Evolutionary conservation across 2,888 invertebrate genomes (phyloP).

Genomic region (Schizotus pectinicornis): DNA sequence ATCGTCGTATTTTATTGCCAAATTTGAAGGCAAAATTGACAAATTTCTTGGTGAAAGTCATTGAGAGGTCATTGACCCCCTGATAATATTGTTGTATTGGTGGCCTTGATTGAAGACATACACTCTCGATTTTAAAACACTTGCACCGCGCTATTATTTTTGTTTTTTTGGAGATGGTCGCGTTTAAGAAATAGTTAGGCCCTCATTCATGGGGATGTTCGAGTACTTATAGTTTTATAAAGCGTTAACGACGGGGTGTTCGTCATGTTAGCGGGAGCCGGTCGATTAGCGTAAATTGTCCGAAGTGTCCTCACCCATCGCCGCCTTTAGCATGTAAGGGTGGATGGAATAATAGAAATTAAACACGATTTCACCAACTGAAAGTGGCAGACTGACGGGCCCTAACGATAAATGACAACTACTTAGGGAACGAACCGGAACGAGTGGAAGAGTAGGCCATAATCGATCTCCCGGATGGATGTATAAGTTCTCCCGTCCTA

Average conservation of each 20-base stretch:
- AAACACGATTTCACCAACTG: conserved; percentile 40
- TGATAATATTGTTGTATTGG: too few relatives aligned
- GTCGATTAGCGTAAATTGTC: conserved; percentile 10
- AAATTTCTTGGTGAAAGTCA: too few relatives aligned
- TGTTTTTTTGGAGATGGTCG: too few relatives aligned
- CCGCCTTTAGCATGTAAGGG: conserved; percentile 28
- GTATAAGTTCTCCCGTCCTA: background rate
- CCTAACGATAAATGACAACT: conserved; percentile 28
- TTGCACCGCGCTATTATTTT: too few relatives aligned
- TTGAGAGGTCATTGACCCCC: too few relatives aligned
- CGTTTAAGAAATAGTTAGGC: too few relatives aligned
- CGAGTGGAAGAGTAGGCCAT: conserved; percentile 16
- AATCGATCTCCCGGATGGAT: conserved; percentile 9
- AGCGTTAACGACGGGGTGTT: conserved; percentile 2
- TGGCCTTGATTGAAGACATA: too few relatives aligned
- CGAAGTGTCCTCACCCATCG: conserved; percentile 17
- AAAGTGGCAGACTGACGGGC: conserved; percentile 36
- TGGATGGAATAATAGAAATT: conserved; percentile 38
- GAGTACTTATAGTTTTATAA: background rate
- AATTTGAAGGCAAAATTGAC: too few relatives aligned
- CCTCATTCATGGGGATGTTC: too few relatives aligned
- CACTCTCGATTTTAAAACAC: too few relatives aligned
- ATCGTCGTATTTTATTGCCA: too few relatives aligned
- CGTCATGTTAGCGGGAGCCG: conserved; percentile 4
- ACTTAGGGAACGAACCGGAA: conserved; percentile 19